A percentile compares a stretch with the other conserved stretches of the same genome.
phyloP scores from a whole-genome alignment of 2,797 vertebrate genomes.

The Aythya fuligula region DNA sequence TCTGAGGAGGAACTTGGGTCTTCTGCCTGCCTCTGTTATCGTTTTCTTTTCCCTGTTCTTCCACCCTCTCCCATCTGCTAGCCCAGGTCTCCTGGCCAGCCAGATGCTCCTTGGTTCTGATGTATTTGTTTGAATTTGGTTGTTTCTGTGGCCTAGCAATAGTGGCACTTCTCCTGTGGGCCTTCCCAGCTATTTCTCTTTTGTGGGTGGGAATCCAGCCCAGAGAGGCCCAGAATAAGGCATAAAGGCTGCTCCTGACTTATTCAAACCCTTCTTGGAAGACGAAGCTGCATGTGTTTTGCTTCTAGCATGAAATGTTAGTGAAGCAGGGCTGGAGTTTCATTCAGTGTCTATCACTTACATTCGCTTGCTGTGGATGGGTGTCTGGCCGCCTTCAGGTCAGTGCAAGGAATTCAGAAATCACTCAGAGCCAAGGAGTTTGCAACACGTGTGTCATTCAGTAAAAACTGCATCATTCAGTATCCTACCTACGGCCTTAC shows the following conservation, averaged over 20 bases:
- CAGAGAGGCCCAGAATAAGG: conserved; percentile 26
- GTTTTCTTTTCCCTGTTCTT: background rate
- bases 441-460: background rate
- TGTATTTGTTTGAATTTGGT: conserved; percentile 25
- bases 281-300: background rate
- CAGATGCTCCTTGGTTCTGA: conserved; percentile 18
- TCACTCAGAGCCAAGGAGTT: background rate
- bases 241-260: background rate
- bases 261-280: background rate
- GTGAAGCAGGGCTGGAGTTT: background rate
- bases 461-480: background rate
- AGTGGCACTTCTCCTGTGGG: conserved; percentile 26
- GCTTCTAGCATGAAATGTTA: background rate
- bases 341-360: background rate
- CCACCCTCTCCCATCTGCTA: background rate
- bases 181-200: conserved; percentile 16
- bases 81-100: background rate
- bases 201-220: conserved; percentile 20
- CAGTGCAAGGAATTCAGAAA: background rate
- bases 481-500: background rate
- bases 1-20: conserved; percentile 17
- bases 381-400: background rate
- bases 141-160: background rate
- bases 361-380: background rate
- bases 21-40: background rate